These are phyloP conservation scores for Ischnus inquisitorius DNA, from an alignment of 2,888 invertebrate species.

Conservation along the genomic window DNA sequence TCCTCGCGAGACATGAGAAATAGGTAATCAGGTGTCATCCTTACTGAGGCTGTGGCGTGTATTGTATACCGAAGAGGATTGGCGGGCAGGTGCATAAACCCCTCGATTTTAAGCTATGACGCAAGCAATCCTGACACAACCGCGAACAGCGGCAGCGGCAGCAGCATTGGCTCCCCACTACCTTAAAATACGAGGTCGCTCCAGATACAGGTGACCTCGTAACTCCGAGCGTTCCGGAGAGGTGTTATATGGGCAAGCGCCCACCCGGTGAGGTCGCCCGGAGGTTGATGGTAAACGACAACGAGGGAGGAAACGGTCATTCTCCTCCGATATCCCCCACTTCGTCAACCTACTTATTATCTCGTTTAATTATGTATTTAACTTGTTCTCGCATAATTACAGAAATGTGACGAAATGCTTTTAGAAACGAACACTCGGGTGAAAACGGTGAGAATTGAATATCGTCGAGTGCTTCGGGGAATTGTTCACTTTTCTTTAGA, in stretches of 20 bases:
- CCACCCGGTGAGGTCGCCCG: slow-evolving; percentile 17
- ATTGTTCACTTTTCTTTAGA: neutral
- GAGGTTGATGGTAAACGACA: slow-evolving; percentile 39
- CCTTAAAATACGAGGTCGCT: slow-evolving; percentile 74
- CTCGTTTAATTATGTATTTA: slow-evolving; percentile 9
- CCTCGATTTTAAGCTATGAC: slow-evolving; percentile 66
- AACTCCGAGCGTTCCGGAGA: slow-evolving; percentile 62
- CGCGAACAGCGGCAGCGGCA: slow-evolving; percentile 44
- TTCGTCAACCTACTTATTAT: slow-evolving; percentile 19
- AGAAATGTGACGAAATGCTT: neutral
- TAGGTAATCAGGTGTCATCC: slow-evolving; percentile 41
- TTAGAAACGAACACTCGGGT: neutral
- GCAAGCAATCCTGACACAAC: slow-evolving; percentile 65
- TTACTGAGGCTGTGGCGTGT: slow-evolving; percentile 3
- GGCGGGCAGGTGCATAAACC: slow-evolving; percentile 50
- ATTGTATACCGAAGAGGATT: slow-evolving; percentile 13
- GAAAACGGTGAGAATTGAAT: neutral
- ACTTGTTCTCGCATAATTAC: neutral
- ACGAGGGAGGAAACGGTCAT: slow-evolving; percentile 39
- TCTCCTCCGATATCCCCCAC: slow-evolving; percentile 32
- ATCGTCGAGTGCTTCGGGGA: neutral
- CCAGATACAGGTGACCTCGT: slow-evolving; percentile 76
- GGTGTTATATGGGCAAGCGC: slow-evolving; percentile 38
- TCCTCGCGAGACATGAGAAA: neutral
- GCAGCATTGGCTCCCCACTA: slow-evolving; percentile 65